These are phyloP conservation scores for Epistrophella euchroma DNA, from an alignment of 2,888 invertebrate species.

Conservation along the genomic window DNA sequence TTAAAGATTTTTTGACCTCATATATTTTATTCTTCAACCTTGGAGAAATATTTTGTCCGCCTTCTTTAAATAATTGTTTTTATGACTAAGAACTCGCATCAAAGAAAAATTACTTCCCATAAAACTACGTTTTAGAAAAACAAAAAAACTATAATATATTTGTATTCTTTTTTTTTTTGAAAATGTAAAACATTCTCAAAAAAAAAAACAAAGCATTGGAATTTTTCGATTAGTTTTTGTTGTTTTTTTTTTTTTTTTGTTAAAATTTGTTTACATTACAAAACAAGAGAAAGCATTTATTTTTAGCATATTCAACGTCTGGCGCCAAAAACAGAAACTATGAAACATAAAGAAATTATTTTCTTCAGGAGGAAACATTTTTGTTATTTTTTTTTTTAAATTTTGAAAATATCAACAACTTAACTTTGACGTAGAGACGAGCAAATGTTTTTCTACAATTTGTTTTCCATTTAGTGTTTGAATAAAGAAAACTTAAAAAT, in stretches of 20 bases:
- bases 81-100: neutral
- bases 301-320: constrained; percentile 16
- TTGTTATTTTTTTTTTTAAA: neutral
- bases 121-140: neutral
- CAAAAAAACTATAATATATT: neutral
- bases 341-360: constrained; percentile 21
- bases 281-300: constrained; percentile 9
- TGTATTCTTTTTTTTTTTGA: neutral
- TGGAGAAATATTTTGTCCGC: constrained; percentile 5
- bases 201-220: neutral
- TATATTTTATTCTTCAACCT: neutral
- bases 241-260: neutral
- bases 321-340: constrained; percentile 35
- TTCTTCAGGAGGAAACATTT: neutral
- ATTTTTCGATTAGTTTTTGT: constrained; percentile 14
- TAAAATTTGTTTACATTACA: constrained; percentile 18
- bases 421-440: constrained; percentile 25
- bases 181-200: neutral
- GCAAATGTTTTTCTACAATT: constrained; percentile 13
- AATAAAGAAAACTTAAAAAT: constrained; percentile 6
- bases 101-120: neutral
- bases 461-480: neutral
- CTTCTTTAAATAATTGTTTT: neutral
- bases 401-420: constrained; percentile 28
- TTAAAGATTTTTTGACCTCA: neutral